Evolutionary conservation across 2,797 vertebrate species (phyloP).

Genomic region (Crenichthys baileyi): DNA sequence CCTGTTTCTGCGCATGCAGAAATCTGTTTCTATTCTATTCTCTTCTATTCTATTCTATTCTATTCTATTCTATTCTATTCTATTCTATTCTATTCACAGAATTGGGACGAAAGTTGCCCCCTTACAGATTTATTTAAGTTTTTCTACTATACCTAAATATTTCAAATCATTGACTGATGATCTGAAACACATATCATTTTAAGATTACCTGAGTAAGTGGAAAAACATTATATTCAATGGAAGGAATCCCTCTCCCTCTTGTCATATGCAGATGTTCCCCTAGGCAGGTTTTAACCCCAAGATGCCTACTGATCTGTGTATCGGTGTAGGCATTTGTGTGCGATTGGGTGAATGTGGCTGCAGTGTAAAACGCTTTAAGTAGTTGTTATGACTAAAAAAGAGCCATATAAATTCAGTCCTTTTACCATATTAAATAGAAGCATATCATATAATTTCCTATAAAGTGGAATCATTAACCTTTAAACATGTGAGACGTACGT

Average conservation of each 20-base stretch:
- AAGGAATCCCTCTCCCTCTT: too few species aligned
- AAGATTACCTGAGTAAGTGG: background rate
- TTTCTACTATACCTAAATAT: background rate
- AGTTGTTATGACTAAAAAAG: too few species aligned
- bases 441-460: background rate
- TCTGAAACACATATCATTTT: background rate
- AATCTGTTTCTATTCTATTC: background rate
- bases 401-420: too few species aligned
- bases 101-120: too few species aligned
- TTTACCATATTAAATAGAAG: background rate
- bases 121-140: too few species aligned
- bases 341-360: too few species aligned
- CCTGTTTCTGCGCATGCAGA: background rate
- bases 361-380: too few species aligned
- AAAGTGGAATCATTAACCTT: background rate
- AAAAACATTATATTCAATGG: background rate
- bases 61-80: constrained; percentile 1
- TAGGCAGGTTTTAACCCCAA: too few species aligned
- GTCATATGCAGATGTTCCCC: too few species aligned
- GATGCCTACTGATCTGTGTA: too few species aligned
- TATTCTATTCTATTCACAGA: background rate
- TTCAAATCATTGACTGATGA: background rate
- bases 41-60: background rate
- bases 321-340: too few species aligned
- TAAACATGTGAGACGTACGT: background rate